Evolutionary conservation across 2,797 vertebrate species (phyloP), one percentile per base, ranked within the genome.

Genomic region (Falco rusticolus): DNA sequence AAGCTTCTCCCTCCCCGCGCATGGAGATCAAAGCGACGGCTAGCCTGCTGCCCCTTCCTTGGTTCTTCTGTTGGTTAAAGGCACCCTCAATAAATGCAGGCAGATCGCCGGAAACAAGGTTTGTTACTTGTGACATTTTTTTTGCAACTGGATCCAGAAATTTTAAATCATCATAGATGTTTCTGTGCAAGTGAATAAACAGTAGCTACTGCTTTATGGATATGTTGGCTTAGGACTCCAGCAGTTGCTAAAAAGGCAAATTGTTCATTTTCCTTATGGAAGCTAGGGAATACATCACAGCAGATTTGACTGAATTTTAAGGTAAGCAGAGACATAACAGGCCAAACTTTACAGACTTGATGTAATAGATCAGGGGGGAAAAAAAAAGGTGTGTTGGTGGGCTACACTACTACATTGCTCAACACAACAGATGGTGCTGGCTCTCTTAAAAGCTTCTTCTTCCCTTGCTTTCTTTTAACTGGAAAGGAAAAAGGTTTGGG

Each of bases 1-100:
- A 18, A 0, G 3, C 11, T 71, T 59, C 47, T 81, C 15, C 64
- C 64, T 56, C 22, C 22, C 33, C 28, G 59, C 47, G 50, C 1
- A 2, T 6, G 28, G 60, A 37, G 57, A 94, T 88, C 75, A 86
- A 88, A 94, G 65, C 0, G 0, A 29, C 84, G 37, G n/a, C 31
- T 9, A 33, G 69, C 56, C 54, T 87, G 41, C 43, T 2, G 3
- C n/a, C 33, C 16, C 37, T 56, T 8, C 6, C 64, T 93, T 79
- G 28, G 28, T 66, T 81, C 87, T 81, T 47, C 69, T 78, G 47
- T 78, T 89, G 91, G 45, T 79, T 94, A 77, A 68, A 68, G 53
- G 14, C n/a, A 70, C 37, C 76, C 90, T 96, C 65, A 94, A 86
- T 93, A 95, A 95, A 93, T 0, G 3, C 26, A 89, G 82, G 80